Evolutionary conservation across 2,113 vertebrate species (phyloP), one percentile per base, ranked within the genome.

Genomic region (Spea bombifrons): DNA sequence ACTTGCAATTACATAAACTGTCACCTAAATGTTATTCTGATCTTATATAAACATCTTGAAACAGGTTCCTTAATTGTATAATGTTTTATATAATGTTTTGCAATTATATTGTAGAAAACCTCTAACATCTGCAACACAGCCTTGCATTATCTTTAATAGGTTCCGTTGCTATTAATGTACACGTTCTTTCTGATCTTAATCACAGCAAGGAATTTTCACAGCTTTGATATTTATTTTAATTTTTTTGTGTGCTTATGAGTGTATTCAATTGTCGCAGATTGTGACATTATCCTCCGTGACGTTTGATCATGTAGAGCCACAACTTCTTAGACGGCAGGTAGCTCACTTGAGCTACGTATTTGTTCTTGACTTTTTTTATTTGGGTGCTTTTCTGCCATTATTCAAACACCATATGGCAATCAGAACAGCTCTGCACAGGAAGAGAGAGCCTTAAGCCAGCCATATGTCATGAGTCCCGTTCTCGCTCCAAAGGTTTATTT

Each of bases 351-450:
- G 66, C 66, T 15, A 52, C 30, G 6, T 57, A 65, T 52, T 78
- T 59, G 67, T 59, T 64, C 64, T 74, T 15, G 7, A 17, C 55
- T 74, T 64, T 30, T 30, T 81, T 71, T 82, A 66, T 66, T 48
- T 73, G 64, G n/a, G 65, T 67, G 68, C 75, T 48, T 44, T 49
- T 6, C n/a, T 63, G 71, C 70, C 57, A 73, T 65, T 69, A 68
- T 74, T 73, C 64, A 78, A 75, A 73, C 75, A 73, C 64, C 81
- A 82, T 73, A 82, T 82, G 81, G 81, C 81, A 61, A 47, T 68
- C 69, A 68, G 64, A 48, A 77, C 69, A 71, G 74, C 75, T 77
- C 71, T 50, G 81, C 55, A 73, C 15, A 55, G 55, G 71, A 47
- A 78, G 71, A 73, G 71, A 74, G 52, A 43, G 75, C 81, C 71